Percentiles rank a stretch among this genome's conserved stretches.
These are phyloP conservation scores for Phymorhynchus buccinoides DNA, from an alignment of 1,140 invertebrate species.

Conservation along the genomic window DNA sequence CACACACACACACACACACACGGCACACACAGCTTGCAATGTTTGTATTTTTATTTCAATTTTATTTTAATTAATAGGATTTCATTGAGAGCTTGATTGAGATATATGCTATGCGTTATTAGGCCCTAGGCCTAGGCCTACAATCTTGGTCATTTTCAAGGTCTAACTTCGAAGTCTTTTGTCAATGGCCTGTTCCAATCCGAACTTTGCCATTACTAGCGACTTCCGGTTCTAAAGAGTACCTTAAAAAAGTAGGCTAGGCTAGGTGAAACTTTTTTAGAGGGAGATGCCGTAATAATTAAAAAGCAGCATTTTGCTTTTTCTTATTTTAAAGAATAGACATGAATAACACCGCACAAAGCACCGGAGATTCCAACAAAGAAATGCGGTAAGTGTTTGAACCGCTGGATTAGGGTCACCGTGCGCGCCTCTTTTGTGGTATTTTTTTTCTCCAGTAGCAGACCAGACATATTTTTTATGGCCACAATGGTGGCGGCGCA, in stretches of 20 bases:
- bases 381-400: slow-evolving; percentile 12
- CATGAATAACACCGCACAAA: not conserved
- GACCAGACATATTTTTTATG: slow-evolving; percentile 8
- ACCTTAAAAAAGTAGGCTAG: not conserved
- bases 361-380: not conserved
- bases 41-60: too few species aligned
- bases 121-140: too few species aligned
- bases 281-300: slow-evolving; percentile 3
- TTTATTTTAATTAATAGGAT: too few species aligned
- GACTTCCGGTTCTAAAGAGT: slow-evolving; percentile 1
- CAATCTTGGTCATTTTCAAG: too few species aligned
- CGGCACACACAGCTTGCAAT: too few species aligned
- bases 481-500: not conserved
- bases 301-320: not conserved
- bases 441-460: not conserved
- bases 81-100: too few species aligned
- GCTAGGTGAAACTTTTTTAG: slow-evolving; percentile 7
- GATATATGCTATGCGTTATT: too few species aligned
- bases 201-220: not conserved
- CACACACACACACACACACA: too few species aligned
- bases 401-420: not conserved
- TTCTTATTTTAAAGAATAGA: not conserved
- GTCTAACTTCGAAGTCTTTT: too few species aligned
- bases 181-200: not conserved
- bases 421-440: not conserved